A percentile compares a stretch with the other conserved stretches of the same genome.
Conservation (phyloP, 2,888 invertebrate genomes). For the Cephus rjabovi region DNA sequence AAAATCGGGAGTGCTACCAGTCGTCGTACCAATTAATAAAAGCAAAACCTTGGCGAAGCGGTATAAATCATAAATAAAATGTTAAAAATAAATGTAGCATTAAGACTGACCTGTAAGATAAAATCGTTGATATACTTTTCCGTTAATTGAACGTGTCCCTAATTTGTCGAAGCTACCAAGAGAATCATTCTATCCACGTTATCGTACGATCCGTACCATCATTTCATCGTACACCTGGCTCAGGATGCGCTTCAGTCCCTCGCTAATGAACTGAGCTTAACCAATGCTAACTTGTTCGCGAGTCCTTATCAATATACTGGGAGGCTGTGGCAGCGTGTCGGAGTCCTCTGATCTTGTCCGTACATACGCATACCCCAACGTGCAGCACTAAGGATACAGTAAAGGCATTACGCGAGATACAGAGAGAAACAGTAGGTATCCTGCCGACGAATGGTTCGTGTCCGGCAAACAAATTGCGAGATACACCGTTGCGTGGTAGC, state of each 20-base stretch:
- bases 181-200: constrained; percentile 23
- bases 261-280: constrained; percentile 60
- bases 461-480: constrained; percentile 65
- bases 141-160: not conserved
- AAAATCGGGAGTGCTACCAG: not conserved
- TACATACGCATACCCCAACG: not conserved
- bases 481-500: constrained; percentile 60
- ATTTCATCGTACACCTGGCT: constrained; percentile 54
- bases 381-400: not conserved
- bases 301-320: constrained; percentile 50
- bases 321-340: constrained; percentile 7
- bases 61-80: constrained; percentile 13
- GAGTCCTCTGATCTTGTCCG: not conserved
- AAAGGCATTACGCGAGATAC: not conserved
- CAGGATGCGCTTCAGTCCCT: constrained; percentile 21
- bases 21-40: constrained; percentile 7
- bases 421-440: constrained; percentile 26
- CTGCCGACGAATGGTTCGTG: constrained; percentile 63
- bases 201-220: constrained; percentile 46
- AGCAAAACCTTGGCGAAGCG: not conserved
- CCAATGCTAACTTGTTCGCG: constrained; percentile 52
- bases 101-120: not conserved
- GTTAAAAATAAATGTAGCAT: constrained; percentile 27
- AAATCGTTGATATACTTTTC: not conserved
- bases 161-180: not conserved